Base-by-base conservation (phyloP, 2,888 invertebrate species). In the Nomada flava region DNA sequence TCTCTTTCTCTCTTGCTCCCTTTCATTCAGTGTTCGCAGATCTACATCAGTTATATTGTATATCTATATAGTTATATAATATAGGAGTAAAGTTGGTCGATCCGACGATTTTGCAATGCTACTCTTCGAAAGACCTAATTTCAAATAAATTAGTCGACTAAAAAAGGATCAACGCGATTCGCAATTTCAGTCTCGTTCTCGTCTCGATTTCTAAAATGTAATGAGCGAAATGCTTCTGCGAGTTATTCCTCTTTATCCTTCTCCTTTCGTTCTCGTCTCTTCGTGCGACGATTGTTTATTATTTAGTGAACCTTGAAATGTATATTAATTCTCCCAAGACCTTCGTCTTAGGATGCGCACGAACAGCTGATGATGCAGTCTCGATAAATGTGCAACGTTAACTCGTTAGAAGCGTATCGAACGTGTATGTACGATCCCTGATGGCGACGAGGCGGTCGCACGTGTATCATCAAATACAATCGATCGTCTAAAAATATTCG, bases 401-500 rank as follows among this genome's bases (percentile, higher is more conserved):
- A 26, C 64, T 62, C 42, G 42, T 13, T 23, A 53, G n/a, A 69
- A 76, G 57, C 64, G n/a, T 23, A 53, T 29, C 65, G 72, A 72
- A 65, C 60, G 64, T 23, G 55, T 65, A 36, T 7, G 36, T 57
- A 70, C 69, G 52, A 53, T 70, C 60, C 52, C 18, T 20, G 42
- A 70, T 67, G 69, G 15, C 63, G 74, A 23, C 47, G 59, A 47
- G 47, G 26, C 73, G 57, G 29, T 73, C 73, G 50, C 59, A 70
- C 62, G 74, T 78, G 78, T 67, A 47, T 59, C 72, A 75, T 64
- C 64, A 73, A 64, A 74, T 71, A 79, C 60, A 59, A 79, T 84
- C 79, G 84, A 82, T 83, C 86, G 76, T 86, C 82, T 76, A 81
- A 86, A 84, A 82, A 82, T 79, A 81, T 57, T 64, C 59, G 67